Evolutionary conservation across 2,113 vertebrate genomes (phyloP), one percentile per base, ranked within the genome.

Genomic region (Apodemus speciosus): DNA sequence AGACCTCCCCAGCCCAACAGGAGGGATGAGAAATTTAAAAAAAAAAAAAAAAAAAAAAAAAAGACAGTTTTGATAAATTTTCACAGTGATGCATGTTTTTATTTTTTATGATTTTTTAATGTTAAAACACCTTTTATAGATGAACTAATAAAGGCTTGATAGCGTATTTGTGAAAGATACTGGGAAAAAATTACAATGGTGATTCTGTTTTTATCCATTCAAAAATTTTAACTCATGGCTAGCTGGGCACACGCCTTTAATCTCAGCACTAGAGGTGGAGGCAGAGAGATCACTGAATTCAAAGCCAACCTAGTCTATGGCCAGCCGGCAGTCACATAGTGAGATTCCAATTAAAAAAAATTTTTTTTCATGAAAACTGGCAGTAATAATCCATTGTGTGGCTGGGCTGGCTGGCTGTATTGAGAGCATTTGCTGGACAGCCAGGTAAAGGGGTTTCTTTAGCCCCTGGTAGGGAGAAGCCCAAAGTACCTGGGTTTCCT

Each of bases 31-130:
- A n/a, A n/a, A 90, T 38, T 0, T 3, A 60, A 75, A 4, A 49
- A 53, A 25, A 46, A 46, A 46, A 46, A 46, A 46, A 46, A 46
- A 46, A 53, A 25, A 46, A 46, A 46, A 46, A 46, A 46, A 46
- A 46, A 46, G 64, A 30, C 46, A 71, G 43, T 20, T n/a, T 73
- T 16, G 51, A 43, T 15, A 13, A 20, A 38, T 80, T 94, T 75
- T 81, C 73, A 60, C 72, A n/a, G 80, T 43, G 8, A 40, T 56
- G 25, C 95, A 86, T 72, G 7, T 58, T 30, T 89, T 53, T 15
- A 21, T 16, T 49, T 62, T 72, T 94, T 85, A 40, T 27, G 43
- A 85, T 68, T 49, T 80, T 80, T 43, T 3, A 56, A 46, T 21
- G 2, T 35, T 66, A 94, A 90, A 49, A 56, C 30, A n/a, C 46